Percentiles rank a stretch among this genome's conserved stretches.
These are phyloP conservation scores for Melanerpes formicivorus DNA, from an alignment of 2,113 vertebrate genomes.

Conservation along the genomic window DNA sequence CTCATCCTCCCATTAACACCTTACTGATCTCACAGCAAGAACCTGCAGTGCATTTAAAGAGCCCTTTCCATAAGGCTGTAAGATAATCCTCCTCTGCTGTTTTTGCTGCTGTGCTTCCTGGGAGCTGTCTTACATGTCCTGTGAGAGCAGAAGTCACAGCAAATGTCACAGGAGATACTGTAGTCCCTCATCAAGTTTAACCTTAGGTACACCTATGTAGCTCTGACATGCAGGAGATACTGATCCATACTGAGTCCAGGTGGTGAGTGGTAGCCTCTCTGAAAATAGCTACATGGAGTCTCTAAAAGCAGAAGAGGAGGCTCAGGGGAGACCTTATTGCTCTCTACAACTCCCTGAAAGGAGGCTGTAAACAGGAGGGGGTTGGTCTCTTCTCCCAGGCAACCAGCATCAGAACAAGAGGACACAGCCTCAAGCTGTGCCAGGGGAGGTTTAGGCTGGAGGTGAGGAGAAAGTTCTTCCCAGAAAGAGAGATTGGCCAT, in stretches of 20 bases:
- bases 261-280: not conserved
- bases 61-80: not conserved
- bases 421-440: too few species aligned
- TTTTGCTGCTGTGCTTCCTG: not conserved
- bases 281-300: not conserved
- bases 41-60: not conserved
- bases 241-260: fast-evolving
- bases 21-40: not conserved
- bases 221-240: not conserved
- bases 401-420: too few species aligned
- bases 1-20: not conserved
- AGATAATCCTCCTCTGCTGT: not conserved
- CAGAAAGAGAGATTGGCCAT: too few species aligned
- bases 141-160: not conserved
- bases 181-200: not conserved
- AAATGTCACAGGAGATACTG: not conserved
- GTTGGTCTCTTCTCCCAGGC: too few species aligned
- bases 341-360: too few species aligned
- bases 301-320: not conserved
- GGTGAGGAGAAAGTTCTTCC: too few species aligned
- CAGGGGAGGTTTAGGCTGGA: too few species aligned
- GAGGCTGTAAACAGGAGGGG: too few species aligned
- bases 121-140: not conserved
- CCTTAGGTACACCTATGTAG: not conserved
- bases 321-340: too few species aligned